phyloP scores from a whole-genome alignment of 2,888 invertebrate genomes.

The Schizotus pectinicornis region DNA sequence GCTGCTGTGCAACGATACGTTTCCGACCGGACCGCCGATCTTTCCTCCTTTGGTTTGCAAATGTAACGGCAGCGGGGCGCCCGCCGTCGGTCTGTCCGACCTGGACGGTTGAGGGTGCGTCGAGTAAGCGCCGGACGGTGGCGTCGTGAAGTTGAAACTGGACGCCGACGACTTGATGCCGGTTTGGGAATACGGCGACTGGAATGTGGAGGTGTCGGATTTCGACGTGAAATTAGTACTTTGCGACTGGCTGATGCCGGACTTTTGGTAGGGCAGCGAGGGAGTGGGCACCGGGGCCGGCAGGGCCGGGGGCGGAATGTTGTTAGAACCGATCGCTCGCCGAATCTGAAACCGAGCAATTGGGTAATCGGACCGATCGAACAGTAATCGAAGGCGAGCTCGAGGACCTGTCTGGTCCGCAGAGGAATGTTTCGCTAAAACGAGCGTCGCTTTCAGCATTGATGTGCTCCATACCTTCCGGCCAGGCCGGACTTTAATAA shows the following conservation, averaged over 20 bases:
- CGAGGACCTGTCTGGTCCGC: too few species aligned
- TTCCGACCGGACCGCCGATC: constrained; percentile 65
- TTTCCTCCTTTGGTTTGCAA: constrained; percentile 50
- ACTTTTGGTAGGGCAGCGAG: constrained; percentile 58
- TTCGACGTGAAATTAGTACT: constrained; percentile 62
- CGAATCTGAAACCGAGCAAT: constrained; percentile 57
- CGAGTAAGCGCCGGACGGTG: constrained; percentile 52
- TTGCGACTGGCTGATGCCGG: constrained; percentile 58
- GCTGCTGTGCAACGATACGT: constrained; percentile 85
- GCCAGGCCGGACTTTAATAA: too few species aligned
- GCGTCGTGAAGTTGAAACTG: constrained; percentile 60
- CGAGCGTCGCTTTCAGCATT: too few species aligned
- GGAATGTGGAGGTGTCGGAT: constrained; percentile 48
- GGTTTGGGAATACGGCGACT: constrained; percentile 55
- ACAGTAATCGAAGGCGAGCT: background rate
- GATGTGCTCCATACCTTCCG: too few species aligned
- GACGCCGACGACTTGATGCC: constrained; percentile 67
- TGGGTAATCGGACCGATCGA: background rate
- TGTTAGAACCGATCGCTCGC: constrained; percentile 62
- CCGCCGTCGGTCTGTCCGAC: constrained; percentile 52
- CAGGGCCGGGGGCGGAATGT: constrained; percentile 74
- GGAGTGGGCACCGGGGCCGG: constrained; percentile 75
- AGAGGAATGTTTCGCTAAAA: too few species aligned
- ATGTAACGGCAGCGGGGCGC: constrained; percentile 55
- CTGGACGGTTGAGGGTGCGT: constrained; percentile 56